A percentile compares a stretch with the other conserved stretches of the same genome.
These are phyloP conservation scores for Meloidogyne floridensis DNA, from an alignment of 1,140 invertebrate genomes.

Conservation along the genomic window DNA sequence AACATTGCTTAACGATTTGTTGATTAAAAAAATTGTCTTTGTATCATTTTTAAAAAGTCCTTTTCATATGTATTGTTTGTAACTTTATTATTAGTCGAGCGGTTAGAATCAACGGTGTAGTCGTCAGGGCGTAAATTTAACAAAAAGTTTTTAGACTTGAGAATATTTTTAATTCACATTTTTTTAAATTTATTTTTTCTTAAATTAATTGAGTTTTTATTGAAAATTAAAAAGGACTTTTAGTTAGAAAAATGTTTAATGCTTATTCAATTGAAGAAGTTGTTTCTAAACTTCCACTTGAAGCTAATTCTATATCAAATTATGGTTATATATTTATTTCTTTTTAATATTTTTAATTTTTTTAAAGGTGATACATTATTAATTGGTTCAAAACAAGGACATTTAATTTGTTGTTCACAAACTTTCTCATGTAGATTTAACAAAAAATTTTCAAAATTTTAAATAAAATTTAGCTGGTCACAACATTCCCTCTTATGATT, in stretches of 20 bases:
- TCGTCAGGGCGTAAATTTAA: too few species aligned
- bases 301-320: constrained; percentile 47
- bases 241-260: constrained; percentile 35
- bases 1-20: too few species aligned
- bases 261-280: constrained; percentile 49
- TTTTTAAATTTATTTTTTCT: too few species aligned
- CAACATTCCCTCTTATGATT: constrained; percentile 42
- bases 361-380: constrained; percentile 48
- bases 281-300: constrained; percentile 49
- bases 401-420: constrained; percentile 46
- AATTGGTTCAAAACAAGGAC: constrained; percentile 49
- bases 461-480: constrained; percentile 14
- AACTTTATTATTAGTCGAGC: too few species aligned
- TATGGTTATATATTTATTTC: constrained; percentile 27
- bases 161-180: too few species aligned
- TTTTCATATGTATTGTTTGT: too few species aligned
- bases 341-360: constrained; percentile 33
- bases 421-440: constrained; percentile 8
- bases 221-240: background rate
- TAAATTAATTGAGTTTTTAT: too few species aligned
- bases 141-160: too few species aligned
- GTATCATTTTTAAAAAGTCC: too few species aligned
- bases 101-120: too few species aligned
- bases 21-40: too few species aligned
- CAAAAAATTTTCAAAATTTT: background rate